Base-by-base conservation (phyloP, 1,140 invertebrate genomes). In the Trypoxylus dichotomus region DNA sequence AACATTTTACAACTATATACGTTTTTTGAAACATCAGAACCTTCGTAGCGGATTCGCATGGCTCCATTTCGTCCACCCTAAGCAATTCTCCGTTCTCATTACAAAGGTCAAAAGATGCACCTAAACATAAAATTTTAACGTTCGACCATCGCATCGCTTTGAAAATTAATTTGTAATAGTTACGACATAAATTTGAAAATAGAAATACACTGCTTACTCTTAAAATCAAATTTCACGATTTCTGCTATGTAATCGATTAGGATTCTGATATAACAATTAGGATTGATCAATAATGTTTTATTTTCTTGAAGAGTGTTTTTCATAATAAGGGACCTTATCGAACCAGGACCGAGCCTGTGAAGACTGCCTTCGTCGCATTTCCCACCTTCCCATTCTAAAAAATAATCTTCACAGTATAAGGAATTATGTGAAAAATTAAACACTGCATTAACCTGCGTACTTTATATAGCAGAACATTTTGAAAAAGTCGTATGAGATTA, bases 401-500 rank as follows among this genome's bases (percentile, higher is more conserved):
- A 54, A 19, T 19, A n/a, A 54, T n/a, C 15, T 54, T 54, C 19
- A 43, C 42, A 11, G 1, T 43, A 15, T 11, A 2, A 7, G 15
- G 5, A 0, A 54, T 19, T 54, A 37, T 54, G 13, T 15, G 19
- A 6, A 54, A 68, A 68, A 68, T 27, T 29, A 6, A 11, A 7
- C 10, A 37, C 3, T 8, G 2, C 2, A 60, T 13, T 68, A 29
- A 68, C 60, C 60, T 24, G 60, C 60, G 24, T 68, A 68, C 15
- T 68, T 68, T 68, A 68, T 27, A 68, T 68, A 68, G 27, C 60
- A 68, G 15, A 68, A 68, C 60, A 68, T 68, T 2, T 24, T 25
- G 25, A 27, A 8, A 5, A 37, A 37, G 32, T 37, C 5, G 10
- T 5, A 37, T 8, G 10, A 37, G 32, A 37, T 7, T 37, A 5